These are phyloP conservation scores for Chondrilla cf. caribensis DNA, from an alignment of 37 sponge, comb jelly and placozoan genomes.

Conservation along the genomic window DNA sequence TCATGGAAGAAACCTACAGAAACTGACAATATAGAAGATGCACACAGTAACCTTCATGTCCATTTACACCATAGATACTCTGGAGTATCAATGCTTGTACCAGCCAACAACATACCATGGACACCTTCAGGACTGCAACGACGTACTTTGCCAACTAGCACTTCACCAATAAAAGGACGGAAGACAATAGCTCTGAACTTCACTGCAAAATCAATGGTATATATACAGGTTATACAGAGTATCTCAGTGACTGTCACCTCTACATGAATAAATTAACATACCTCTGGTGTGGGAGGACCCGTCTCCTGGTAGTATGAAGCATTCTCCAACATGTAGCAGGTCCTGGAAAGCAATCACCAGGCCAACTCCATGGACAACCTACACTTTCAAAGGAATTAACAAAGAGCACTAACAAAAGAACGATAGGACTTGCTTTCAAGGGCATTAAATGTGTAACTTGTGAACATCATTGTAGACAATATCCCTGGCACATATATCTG, in stretches of 20 bases:
- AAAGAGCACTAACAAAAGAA: no score
- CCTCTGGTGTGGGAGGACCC: constrained; percentile 83
- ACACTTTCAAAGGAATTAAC: neutral
- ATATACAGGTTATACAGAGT: neutral
- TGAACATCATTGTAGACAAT: no score
- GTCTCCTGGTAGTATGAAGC: constrained; percentile 84
- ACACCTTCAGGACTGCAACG: constrained; percentile 88
- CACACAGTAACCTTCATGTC: no score
- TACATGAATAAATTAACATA: no score
- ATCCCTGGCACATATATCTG: no score
- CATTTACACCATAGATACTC: no score
- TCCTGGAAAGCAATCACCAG: constrained; percentile 82
- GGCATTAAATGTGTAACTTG: no score
- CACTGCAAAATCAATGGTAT: constrained; percentile 33
- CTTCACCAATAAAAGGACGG: constrained; percentile 88
- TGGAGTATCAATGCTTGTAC: no score
- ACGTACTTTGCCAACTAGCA: constrained; percentile 80
- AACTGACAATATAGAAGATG: constrained; percentile 44
- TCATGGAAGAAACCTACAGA: constrained; percentile 95
- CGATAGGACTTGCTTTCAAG: no score
- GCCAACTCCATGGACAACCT: constrained; percentile 84
- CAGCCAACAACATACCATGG: no score
- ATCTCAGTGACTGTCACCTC: neutral
- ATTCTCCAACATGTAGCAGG: constrained; percentile 70
- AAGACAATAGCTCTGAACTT: constrained; percentile 83